Evolutionary conservation across 1,140 invertebrate species (phyloP), one percentile per base, ranked within the genome.

Genomic region (Proales similis): DNA sequence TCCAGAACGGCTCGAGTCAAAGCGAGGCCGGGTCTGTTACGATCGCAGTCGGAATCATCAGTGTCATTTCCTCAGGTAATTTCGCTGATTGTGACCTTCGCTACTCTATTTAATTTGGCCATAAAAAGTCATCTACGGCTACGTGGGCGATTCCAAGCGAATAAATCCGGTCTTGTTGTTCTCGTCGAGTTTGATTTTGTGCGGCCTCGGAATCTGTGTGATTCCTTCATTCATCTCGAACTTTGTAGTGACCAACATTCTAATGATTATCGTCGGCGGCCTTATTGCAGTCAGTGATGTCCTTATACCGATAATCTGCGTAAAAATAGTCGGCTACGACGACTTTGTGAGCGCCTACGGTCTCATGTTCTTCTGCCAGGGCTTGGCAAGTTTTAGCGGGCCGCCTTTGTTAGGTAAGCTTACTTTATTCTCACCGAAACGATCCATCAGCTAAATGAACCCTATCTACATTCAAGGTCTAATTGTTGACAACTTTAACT

Each of bases 291-390:
- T 45, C 12, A 33, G 29, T 14, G 57, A 61, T 14, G 57, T 61
- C 5, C 29, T 61, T n/a, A 36, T 61, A 12, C 57, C 57, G 1
- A 61, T 61, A 7, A 20, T 61, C 20, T 61, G 39, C 11, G 26
- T 61, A 6, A 46, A 61, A 26, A 45, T 61, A 29, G 57, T 45
- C 6, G 57, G 57, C 12, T 46, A 45, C 17, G 26, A 61, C 22
- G 39, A 61, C 38, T 61, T 61, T 46, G 39, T 45, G 6, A 61
- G 47, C 47, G 57, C 57, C 11, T 61, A 61, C 36, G 57, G 57
- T 33, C 19, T 61, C 20, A 45, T 61, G 39, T 45, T 61, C 47
- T 45, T 61, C 47, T 61, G 42, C 14, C 57, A 61, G 26, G 57
- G 57, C 9, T 32, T 61, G 17, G 39, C 57, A 2, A 45, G 39